phyloP scores from a whole-genome alignment of 2,113 vertebrate genomes.

The Glareola pratincola region DNA sequence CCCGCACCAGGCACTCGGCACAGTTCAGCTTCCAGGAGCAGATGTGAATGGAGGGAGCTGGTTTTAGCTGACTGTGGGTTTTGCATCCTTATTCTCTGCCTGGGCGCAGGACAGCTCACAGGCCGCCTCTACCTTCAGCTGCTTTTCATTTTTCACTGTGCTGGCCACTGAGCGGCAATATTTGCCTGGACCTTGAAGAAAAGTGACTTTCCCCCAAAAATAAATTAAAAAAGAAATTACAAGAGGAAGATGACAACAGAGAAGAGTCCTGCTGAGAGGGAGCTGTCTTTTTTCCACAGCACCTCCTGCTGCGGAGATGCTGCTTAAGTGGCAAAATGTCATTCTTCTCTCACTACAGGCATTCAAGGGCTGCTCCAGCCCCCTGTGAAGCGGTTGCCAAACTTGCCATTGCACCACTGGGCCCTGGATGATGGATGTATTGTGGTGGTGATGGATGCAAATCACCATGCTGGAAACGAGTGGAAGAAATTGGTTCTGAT shows the following conservation, averaged over 20 bases:
- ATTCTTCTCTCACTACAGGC: not conserved
- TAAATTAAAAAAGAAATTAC: not conserved
- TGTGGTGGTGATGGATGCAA: constrained; percentile 46
- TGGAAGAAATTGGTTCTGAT: constrained; percentile 38
- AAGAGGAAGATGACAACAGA: not conserved
- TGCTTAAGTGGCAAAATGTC: not conserved
- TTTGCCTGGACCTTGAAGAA: not conserved
- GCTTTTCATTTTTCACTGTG: not conserved
- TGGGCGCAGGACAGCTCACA: not conserved
- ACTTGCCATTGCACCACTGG: not conserved
- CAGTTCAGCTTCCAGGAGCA: not conserved
- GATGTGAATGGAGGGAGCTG: not conserved
- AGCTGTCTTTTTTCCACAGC: not conserved
- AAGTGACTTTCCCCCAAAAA: not conserved
- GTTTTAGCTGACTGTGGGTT: not conserved
- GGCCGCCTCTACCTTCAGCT: not conserved
- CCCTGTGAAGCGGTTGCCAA: not conserved
- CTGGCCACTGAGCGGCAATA: not conserved
- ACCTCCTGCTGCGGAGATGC: not conserved
- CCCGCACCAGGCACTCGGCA: not conserved
- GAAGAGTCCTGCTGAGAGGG: not conserved
- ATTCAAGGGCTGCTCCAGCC: not conserved
- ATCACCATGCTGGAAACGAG: constrained; percentile 43
- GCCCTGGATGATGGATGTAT: constrained; percentile 10
- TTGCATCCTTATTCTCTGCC: not conserved